phyloP scores from a whole-genome alignment of 2,797 vertebrate species.

The Propithecus perrieri region DNA sequence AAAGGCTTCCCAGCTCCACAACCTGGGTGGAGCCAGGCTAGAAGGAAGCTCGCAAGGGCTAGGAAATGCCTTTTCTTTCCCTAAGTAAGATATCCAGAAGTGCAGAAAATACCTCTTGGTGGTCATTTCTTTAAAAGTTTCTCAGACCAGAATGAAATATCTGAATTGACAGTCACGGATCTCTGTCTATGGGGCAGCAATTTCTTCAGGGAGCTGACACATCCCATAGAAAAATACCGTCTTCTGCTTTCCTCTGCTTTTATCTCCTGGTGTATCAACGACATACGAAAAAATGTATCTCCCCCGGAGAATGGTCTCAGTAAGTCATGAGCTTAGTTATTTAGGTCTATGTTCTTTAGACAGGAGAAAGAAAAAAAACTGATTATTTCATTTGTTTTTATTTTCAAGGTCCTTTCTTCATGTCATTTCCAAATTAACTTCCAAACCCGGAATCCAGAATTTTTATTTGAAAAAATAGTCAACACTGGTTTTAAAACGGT shows the following conservation, averaged over 20 bases:
- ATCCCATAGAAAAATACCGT: neutral
- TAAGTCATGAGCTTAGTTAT: neutral
- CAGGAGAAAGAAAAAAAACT: neutral
- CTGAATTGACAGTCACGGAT: neutral
- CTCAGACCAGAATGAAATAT: neutral
- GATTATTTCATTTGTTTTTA: neutral
- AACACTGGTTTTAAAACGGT: neutral
- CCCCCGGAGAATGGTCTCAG: neutral
- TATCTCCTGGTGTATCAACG: neutral
- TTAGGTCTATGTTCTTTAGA: neutral
- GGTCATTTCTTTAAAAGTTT: neutral
- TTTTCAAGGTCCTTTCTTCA: neutral
- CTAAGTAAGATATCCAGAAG: neutral
- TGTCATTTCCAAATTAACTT: neutral
- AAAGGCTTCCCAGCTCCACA: neutral
- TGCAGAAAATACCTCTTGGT: neutral
- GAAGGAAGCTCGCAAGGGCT: neutral
- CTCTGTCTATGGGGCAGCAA: neutral
- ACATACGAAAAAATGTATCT: neutral
- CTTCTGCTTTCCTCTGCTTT: neutral
- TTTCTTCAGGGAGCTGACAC: neutral
- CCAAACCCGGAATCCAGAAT: neutral
- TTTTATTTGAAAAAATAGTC: conserved; percentile 7
- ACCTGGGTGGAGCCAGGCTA: neutral
- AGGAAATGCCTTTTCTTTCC: neutral